Base-by-base conservation (phyloP, 2,888 invertebrate species). In the Nineta flava region DNA sequence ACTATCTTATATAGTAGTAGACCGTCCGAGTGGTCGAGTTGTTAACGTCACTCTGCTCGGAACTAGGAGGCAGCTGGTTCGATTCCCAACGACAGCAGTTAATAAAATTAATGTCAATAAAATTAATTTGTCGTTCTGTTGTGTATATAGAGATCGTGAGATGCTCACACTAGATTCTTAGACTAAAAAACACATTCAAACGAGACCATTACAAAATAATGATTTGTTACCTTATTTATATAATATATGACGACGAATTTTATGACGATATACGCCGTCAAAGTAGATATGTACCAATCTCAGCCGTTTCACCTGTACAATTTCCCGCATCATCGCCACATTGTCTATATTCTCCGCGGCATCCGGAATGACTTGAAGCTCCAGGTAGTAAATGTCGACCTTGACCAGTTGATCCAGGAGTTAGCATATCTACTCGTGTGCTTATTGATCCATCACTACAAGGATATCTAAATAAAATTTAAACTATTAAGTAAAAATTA, bases 401-500 rank as follows among this genome's bases (percentile, higher is more conserved):
- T n/a, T 38, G 38, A n/a, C 21, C 47, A 55, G 63, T 65, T 41
- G 61, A 58, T 44, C 53, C 68, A 58, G 74, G 72, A 62, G 74
- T 74, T 62, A 76, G 69, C 63, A 76, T 67, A 62, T 81, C 80
- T 59, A 81, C 80, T 54, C 80, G 74, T 59, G 79, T 79, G 66
- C 80, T 80, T 67, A 81, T 79, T 60, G 81, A 81, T 60, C 79
- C 79, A 66, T 81, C 81, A 64, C 80, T 81, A 69, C 19, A 70
- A 67, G 38, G 38, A 53, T 54, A 51, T 48, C 48, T 31, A 26
- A 26, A 19, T 48, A n/a, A 1, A 19, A 47, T 35, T 16, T 5
- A 21, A 16, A 19, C 19, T 43, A 9, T 43, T 9, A 16, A 17
- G 5, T 19, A 12, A 43, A 16, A 43, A 10, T 15, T 12, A 15